Base-by-base conservation (phyloP, 2,113 vertebrate species). In the Polypterus senegalus region DNA sequence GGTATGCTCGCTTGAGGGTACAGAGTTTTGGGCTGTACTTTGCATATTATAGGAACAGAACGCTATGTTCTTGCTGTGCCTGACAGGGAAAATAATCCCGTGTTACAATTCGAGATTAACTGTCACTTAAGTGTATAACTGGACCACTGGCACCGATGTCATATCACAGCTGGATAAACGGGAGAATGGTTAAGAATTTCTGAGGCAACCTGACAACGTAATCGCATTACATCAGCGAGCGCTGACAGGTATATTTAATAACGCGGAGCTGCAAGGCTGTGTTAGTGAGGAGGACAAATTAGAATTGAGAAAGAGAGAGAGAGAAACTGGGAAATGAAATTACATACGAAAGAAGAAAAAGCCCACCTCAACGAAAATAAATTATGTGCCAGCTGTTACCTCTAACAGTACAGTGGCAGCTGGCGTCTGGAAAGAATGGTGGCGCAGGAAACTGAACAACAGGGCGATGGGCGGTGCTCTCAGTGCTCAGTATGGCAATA, bases 161-260 rank as follows among this genome's bases (percentile, higher is more conserved):
- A 10, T 5, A 10, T 55, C 54, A 9, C 54, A 55, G 10, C 46
- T 58, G 56, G 6, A 58, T 58, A 3, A 7, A 58, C 3, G 44
- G 56, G 43, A 6, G 56, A 58, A 9, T 45, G 46, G 4, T 58
- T 3, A 58, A 58, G 43, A 58, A 43, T 27, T 45, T n/a, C n/a
- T 58, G 56, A 58, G 56, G 56, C 4, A 58, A 58, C 46, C 27
- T 58, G 27, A 58, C 56, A 58, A 44, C 3, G 56, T 44, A 58
- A 58, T 4, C n/a, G 6, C 56, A 58, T 58, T 58, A 11, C 56
- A 45, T 3, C 56, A 6, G n/a, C 56, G 46, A 44, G 5, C n/a
- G n/a, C 56, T 58, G 56, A 43, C 56, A 7, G 56, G 56, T 45
- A 45, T 58, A 58, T 11, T 58, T 27, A 58, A 58, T 58, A 58